phyloP scores from a whole-genome alignment of 92 coral and sea anemone genomes.

The Blastomussa wellsi region DNA sequence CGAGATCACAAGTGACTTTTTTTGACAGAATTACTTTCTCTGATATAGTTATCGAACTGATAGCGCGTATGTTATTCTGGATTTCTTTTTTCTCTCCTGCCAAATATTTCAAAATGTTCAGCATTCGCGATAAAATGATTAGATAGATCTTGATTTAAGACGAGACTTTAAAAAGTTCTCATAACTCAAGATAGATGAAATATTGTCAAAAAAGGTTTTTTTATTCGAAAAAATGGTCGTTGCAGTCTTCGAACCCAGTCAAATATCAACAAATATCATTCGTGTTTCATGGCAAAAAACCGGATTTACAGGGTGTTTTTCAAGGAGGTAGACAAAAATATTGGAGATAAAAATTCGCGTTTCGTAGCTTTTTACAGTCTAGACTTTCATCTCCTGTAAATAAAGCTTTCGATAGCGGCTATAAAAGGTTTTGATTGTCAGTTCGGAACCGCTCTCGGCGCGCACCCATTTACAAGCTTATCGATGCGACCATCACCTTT shows the following conservation, averaged over 20 bases:
- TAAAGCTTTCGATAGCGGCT: slow-evolving; percentile 33
- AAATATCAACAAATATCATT: not conserved
- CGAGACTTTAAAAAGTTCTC: not conserved
- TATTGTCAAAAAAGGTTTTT: not conserved
- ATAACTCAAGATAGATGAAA: not conserved
- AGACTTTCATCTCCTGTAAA: slow-evolving; percentile 42
- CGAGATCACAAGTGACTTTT: not conserved
- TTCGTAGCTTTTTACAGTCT: slow-evolving; percentile 18
- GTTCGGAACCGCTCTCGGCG: slow-evolving; percentile 42
- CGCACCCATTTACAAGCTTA: slow-evolving; percentile 25
- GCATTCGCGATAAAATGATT: slow-evolving; percentile 33
- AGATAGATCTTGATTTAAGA: slow-evolving; percentile 37
- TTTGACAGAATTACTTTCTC: slow-evolving; percentile 17
- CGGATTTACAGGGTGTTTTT: not conserved
- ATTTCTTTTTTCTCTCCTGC: slow-evolving; percentile 28
- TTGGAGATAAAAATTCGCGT: slow-evolving; percentile 6
- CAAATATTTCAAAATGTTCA: slow-evolving; percentile 32
- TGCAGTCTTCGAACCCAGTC: not conserved
- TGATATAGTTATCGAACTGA: slow-evolving; percentile 30
- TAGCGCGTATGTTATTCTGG: not conserved
- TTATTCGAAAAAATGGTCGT: not conserved
- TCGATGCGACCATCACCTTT: slow-evolving; percentile 12
- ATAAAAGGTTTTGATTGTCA: slow-evolving; percentile 15
- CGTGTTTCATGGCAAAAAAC: not conserved
- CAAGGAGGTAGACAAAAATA: not conserved